Evolutionary conservation across 2,113 vertebrate species (phyloP), one percentile per base, ranked within the genome.

Genomic region (Nibea coibor): DNA sequence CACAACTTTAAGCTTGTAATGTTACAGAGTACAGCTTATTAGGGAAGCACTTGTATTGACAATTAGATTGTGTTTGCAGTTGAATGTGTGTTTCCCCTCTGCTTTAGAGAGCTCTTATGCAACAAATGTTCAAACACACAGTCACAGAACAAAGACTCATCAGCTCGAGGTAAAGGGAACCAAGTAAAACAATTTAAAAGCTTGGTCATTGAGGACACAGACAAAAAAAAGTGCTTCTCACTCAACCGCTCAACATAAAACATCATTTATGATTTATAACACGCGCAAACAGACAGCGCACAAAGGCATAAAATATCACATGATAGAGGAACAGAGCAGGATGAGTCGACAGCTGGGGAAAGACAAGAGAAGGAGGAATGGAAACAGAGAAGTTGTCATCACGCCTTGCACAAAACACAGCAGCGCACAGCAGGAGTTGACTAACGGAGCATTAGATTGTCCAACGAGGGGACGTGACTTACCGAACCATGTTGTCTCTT

Each of bases 401-500:
- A 43, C 14, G 26, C 16, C 58, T 78, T 79, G 58, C 71, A 84
- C 69, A 81, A 80, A 86, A 71, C 53, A 66, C 42, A 67, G 56
- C 35, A 72, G 39, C 57, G 71, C 72, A 70, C 65, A 22, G 69
- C 42, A 26, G 39, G 78, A 51, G 28, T 43, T 72, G 68, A 24
- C 31, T 42, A 81, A 77, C 17, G 17, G 61, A 84, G 75, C 45
- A 5, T 28, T 59, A 10, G 4, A 45, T 14, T 28, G 84, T 76
- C 68, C 42, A 31, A 50, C 43, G 24, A 6, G 24, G 59, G 59
- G 67, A 57, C 50, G 54, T 53, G 28, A 95, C 95, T 96, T 89
- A 96, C 95, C 95, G 93, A 91, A 96, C 95, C 95, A 96, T 96
- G 85, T 68, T 80, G 93, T 45, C 65, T 77, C 78, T 78, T 88